Conservation (phyloP, 2,888 invertebrate genomes). For the Pyrocoelia pectoralis region DNA sequence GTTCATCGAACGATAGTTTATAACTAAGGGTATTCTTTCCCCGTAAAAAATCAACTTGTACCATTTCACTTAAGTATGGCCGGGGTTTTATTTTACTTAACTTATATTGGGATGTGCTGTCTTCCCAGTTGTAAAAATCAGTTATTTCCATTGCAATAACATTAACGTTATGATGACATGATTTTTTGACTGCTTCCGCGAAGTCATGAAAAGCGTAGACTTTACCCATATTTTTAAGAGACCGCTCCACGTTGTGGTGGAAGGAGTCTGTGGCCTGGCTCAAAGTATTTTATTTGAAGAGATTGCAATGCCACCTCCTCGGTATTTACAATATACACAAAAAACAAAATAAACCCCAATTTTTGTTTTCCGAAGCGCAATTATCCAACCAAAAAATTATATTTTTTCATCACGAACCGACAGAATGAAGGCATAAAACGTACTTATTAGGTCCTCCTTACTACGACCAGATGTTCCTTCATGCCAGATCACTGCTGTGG, state of each 20-base stretch:
- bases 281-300: slow-evolving; percentile 31
- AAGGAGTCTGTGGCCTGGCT: slow-evolving; percentile 35
- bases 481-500: slow-evolving; percentile 23
- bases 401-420: slow-evolving; percentile 24
- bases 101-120: slow-evolving; percentile 28
- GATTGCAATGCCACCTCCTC: slow-evolving; percentile 18
- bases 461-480: slow-evolving; percentile 17
- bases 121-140: slow-evolving; percentile 29
- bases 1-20: background rate
- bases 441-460: slow-evolving; percentile 26
- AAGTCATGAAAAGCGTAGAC: slow-evolving; percentile 39
- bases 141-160: slow-evolving; percentile 15
- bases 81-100: slow-evolving; percentile 9
- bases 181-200: slow-evolving; percentile 37
- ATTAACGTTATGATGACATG: slow-evolving; percentile 13
- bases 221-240: slow-evolving; percentile 17
- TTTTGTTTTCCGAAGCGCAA: slow-evolving; percentile 37
- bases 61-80: slow-evolving; percentile 27
- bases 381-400: slow-evolving; percentile 37
- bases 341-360: slow-evolving; percentile 34
- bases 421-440: slow-evolving; percentile 33
- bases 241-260: slow-evolving; percentile 29
- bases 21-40: background rate
- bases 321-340: slow-evolving; percentile 34
- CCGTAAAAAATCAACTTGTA: slow-evolving; percentile 12